phyloP scores from a whole-genome alignment of 1,140 invertebrate species.

The Probaryconus sp. region DNA sequence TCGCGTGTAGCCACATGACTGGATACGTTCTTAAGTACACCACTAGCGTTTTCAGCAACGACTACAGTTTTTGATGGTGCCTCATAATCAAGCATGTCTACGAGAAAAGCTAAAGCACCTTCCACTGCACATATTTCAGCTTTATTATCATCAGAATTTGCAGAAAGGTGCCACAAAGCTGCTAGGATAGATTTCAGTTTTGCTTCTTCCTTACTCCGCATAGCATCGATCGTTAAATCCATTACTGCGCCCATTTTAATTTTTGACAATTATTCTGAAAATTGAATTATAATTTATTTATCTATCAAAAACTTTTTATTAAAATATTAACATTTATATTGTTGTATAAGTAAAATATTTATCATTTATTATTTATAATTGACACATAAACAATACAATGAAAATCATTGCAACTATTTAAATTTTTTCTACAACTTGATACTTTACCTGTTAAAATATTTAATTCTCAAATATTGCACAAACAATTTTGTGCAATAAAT shows the following conservation, averaged over 20 bases:
- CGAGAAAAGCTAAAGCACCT: constrained; percentile 89
- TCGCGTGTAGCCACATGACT: constrained; percentile 92
- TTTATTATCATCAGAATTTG: constrained; percentile 94
- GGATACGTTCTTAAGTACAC: constrained; percentile 94
- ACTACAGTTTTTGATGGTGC: constrained; percentile 89
- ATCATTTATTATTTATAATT: too few species aligned
- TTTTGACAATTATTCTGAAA: too few species aligned
- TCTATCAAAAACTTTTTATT: too few species aligned
- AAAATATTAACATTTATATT: too few species aligned
- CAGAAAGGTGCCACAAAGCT: constrained; percentile 95
- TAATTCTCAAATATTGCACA: too few species aligned
- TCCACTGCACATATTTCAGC: constrained; percentile 92
- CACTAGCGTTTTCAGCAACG: constrained; percentile 92
- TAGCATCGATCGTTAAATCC: constrained; percentile 88
- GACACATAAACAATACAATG: too few species aligned
- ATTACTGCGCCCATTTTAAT: constrained; percentile 90
- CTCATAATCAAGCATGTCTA: constrained; percentile 90
- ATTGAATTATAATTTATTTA: too few species aligned
- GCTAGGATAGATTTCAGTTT: constrained; percentile 94
- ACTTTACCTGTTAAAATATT: too few species aligned
- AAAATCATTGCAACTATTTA: constrained; percentile 74
- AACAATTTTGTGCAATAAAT: too few species aligned
- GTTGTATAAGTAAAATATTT: too few species aligned
- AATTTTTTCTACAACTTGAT: background rate
- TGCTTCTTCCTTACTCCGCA: constrained; percentile 92